Evolutionary conservation across 2,113 vertebrate genomes (phyloP).

Genomic region (Mobula hypostoma): DNA sequence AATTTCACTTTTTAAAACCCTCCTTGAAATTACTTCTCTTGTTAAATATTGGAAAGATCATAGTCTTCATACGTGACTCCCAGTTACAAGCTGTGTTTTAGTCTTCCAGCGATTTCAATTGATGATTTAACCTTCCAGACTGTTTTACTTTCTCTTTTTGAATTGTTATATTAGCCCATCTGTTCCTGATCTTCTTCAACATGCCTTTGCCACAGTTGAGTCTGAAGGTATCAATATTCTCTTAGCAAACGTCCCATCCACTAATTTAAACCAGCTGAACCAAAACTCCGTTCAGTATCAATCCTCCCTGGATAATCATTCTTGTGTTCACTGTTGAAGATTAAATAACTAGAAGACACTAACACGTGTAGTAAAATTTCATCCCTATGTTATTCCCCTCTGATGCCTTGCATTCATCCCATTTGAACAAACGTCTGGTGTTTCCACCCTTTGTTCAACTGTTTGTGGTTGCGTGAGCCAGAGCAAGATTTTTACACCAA

Average conservation of each 20-base stretch:
- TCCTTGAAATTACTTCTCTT: too few species aligned
- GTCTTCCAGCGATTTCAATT: too few species aligned
- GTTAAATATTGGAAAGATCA: not conserved
- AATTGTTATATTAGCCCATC: not conserved
- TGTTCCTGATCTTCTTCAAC: too few species aligned
- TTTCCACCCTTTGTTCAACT: not conserved
- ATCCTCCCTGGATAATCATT: not conserved
- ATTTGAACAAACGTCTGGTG: not conserved
- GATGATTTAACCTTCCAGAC: not conserved
- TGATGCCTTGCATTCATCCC: too few species aligned
- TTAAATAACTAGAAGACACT: too few species aligned
- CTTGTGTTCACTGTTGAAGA: not conserved
- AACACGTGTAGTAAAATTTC: not conserved
- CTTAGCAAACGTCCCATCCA: not conserved
- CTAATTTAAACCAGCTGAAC: not conserved
- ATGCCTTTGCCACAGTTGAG: too few species aligned
- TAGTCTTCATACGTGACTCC: not conserved
- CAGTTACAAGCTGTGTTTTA: not conserved
- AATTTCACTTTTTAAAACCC: not conserved
- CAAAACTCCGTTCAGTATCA: not conserved
- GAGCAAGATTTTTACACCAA: not conserved
- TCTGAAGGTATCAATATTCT: not conserved
- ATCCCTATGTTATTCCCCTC: not conserved
- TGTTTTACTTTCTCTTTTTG: not conserved
- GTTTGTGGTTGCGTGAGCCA: not conserved